Conservation (phyloP, 2,797 vertebrate genomes). For the Hyperoplus immaculatus region DNA sequence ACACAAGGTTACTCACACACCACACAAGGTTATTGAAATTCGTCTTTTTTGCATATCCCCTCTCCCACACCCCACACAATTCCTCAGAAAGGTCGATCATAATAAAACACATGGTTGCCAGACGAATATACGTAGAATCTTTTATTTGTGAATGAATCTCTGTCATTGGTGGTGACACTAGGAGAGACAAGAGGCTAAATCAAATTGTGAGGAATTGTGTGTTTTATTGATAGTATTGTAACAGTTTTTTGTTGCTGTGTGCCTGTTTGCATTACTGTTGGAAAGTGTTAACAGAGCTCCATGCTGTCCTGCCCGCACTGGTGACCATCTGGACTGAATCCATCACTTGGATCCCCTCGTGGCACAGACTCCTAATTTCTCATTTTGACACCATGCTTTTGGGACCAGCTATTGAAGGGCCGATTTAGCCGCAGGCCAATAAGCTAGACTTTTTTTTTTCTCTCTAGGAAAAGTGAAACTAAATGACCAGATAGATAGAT, state of each 20-base stretch:
- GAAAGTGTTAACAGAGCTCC: constrained; percentile 69
- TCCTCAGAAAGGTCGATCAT: too few species aligned
- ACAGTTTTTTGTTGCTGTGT: constrained; percentile 21
- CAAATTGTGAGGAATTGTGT: constrained; percentile 4
- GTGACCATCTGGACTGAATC: constrained; percentile 76
- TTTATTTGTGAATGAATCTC: constrained; percentile 12
- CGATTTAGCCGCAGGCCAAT: background rate
- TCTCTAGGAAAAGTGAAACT: background rate
- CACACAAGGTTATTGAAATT: too few species aligned
- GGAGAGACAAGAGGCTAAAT: constrained; percentile 7
- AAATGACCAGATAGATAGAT: background rate
- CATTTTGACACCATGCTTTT: constrained; percentile 47
- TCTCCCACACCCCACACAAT: too few species aligned
- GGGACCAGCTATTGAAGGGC: constrained; percentile 16
- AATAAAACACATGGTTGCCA: constrained; percentile 12
- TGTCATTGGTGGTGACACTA: constrained; percentile 25
- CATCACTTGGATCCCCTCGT: constrained; percentile 65
- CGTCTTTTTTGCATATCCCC: too few species aligned
- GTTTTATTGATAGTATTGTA: constrained; percentile 36
- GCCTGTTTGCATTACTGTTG: constrained; percentile 41
- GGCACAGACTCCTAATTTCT: constrained; percentile 52
- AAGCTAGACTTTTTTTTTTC: constrained; percentile 1
- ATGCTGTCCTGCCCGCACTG: constrained; percentile 49
- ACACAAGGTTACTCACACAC: too few species aligned
- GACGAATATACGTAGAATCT: background rate